phyloP scores from a whole-genome alignment of 1,140 invertebrate species.

The Heliconius hewitsoni region DNA sequence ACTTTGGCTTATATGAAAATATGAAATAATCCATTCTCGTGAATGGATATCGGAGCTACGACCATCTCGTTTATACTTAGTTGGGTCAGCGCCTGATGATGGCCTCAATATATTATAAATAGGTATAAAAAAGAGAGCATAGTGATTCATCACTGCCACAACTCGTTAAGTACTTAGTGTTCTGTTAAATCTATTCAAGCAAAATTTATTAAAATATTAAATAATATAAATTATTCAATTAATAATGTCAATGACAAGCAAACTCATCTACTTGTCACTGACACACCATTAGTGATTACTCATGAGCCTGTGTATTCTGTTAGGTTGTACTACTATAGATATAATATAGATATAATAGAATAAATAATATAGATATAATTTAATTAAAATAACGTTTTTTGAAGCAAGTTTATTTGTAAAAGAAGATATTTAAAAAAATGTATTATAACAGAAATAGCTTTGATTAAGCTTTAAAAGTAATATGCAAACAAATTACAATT shows the following conservation, averaged over 20 bases:
- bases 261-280: neutral
- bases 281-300: neutral
- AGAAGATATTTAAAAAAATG: neutral
- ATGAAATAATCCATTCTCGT: neutral
- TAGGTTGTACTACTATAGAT: neutral
- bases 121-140: neutral
- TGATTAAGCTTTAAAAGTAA: no score
- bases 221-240: neutral
- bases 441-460: no score
- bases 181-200: neutral
- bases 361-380: neutral
- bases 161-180: neutral
- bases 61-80: no score
- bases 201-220: neutral
- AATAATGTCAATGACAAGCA: neutral
- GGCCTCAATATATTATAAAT: neutral
- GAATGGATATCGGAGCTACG: neutral
- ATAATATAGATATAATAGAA: neutral
- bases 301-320: neutral
- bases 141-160: neutral
- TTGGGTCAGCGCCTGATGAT: no score
- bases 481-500: no score
- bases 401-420: neutral
- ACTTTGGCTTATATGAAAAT: neutral
- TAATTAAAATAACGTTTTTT: neutral